These are phyloP conservation scores for Coranthus polyacanthus DNA, from an alignment of 2,797 vertebrate species.

Conservation along the genomic window DNA sequence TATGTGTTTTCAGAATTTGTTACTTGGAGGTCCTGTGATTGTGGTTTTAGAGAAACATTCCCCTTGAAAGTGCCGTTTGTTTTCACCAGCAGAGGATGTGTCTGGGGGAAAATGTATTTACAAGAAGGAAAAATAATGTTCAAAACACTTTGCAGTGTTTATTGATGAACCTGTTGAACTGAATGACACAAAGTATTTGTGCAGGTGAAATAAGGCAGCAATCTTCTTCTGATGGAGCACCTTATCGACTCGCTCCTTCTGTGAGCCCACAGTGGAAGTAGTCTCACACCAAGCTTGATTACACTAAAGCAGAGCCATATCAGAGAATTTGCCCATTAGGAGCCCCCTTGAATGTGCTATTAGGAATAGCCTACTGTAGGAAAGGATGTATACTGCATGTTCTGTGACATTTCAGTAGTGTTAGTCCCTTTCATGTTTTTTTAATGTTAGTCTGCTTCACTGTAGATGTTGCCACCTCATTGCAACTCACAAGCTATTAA, in stretches of 20 bases:
- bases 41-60: conserved; percentile 83
- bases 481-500: conserved; percentile 78
- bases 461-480: conserved; percentile 78
- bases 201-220: conserved; percentile 75
- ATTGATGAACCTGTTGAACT: conserved; percentile 47
- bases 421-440: conserved; percentile 59
- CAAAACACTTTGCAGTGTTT: conserved; percentile 63
- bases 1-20: conserved; percentile 77
- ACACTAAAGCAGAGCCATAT: conserved; percentile 82
- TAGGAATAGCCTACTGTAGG: conserved; percentile 80
- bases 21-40: conserved; percentile 79
- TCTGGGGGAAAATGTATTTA: conserved; percentile 53
- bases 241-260: conserved; percentile 71
- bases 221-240: conserved; percentile 74
- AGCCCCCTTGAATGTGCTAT: conserved; percentile 82
- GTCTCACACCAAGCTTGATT: conserved; percentile 69
- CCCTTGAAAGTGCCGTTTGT: conserved; percentile 84
- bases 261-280: conserved; percentile 60
- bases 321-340: conserved; percentile 74
- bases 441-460: conserved; percentile 72
- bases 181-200: conserved; percentile 73
- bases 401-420: conserved; percentile 73
- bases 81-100: conserved; percentile 83
- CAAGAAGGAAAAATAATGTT: conserved; percentile 65
- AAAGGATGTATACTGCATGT: conserved; percentile 82